Base-by-base conservation (phyloP, 53 echinoderm and acorn worm species). In the Henricia sp. region DNA sequence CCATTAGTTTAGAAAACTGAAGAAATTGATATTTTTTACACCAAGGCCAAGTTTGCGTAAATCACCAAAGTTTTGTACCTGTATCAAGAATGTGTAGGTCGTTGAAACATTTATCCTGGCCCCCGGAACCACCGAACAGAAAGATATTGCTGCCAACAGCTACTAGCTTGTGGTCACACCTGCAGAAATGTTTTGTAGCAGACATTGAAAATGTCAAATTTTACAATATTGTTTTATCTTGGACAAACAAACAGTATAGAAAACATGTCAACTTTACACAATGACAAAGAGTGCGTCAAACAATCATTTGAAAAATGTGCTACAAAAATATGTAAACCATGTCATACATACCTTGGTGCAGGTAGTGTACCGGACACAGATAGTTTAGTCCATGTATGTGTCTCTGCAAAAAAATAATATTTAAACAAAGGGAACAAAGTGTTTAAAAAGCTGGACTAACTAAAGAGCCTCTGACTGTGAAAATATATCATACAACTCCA, bases 61-160 rank as follows among this genome's bases (percentile, higher is more conserved):
- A n/a, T n/a, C n/a, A n/a, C n/a, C n/a, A n/a, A n/a, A n/a, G n/a
- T n/a, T n/a, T n/a, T 30, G 3, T 44, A 92, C 93, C 83, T 83
- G 90, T 70, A 44, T 92, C 60, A 17, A 89, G 75, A 25, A 71
- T 34, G 37, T 92, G 90, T 8, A 83, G 54, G 58, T 92, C 93
- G 25, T 89, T 92, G 70, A 86, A 90, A 77, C 93, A 92, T 30
- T 57, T 74, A 12, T 92, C 80, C 13, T 90, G 68, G 24, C 89
- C 90, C 1, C 83, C 90, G 0, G 85, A 77, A 12, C 93, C 93
- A 55, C 93, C 93, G 62, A 92, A 92, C 34, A 90, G 25, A 58
- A 69, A 92, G 38, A 92, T 86, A 16, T 60, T 50, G 50, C 60
- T 53, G 4, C 64, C 77, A 28, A 92, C 83, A 34, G 86, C 57